Evolutionary conservation across 35 echinoderm and acorn worm genomes (phyloP).

Genomic region (Ophiothrix spiculata): DNA sequence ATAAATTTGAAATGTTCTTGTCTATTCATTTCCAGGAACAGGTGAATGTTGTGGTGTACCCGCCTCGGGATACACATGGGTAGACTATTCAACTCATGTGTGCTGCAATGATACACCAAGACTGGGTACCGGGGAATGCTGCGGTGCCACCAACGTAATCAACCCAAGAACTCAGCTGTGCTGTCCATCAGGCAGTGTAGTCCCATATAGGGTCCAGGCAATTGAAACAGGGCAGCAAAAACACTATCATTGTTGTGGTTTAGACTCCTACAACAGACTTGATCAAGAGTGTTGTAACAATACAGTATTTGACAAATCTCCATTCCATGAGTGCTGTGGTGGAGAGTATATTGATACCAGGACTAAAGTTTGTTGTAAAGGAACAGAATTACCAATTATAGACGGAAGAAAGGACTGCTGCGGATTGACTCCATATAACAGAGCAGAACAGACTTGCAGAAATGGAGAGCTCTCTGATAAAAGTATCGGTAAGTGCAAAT

Average conservation of each 20-base stretch:
- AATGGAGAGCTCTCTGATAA: too few relatives aligned
- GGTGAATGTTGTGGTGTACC: not conserved
- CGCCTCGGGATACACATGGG: too few relatives aligned
- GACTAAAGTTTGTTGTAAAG: not conserved
- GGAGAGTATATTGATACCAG: not conserved
- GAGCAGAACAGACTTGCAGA: not conserved
- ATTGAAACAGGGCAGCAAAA: not conserved
- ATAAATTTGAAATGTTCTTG: too few relatives aligned
- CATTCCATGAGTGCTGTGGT: constrained; percentile 19
- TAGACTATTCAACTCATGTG: not conserved
- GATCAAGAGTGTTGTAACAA: not conserved
- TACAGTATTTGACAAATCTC: not conserved
- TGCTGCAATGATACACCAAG: not conserved
- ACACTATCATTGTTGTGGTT: not conserved
- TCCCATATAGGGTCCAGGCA: not conserved
- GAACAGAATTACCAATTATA: not conserved
- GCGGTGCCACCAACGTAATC: not conserved
- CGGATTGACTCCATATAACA: not conserved
- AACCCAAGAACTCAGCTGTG: not conserved
- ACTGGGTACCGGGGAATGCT: not conserved
- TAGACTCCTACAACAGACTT: not conserved
- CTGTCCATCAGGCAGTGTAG: not conserved
- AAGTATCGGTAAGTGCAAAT: too few relatives aligned
- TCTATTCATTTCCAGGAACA: not conserved
- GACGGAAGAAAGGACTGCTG: not conserved